Base-by-base conservation (phyloP, 2,113 vertebrate species). In the Crotophaga sulcirostris region DNA sequence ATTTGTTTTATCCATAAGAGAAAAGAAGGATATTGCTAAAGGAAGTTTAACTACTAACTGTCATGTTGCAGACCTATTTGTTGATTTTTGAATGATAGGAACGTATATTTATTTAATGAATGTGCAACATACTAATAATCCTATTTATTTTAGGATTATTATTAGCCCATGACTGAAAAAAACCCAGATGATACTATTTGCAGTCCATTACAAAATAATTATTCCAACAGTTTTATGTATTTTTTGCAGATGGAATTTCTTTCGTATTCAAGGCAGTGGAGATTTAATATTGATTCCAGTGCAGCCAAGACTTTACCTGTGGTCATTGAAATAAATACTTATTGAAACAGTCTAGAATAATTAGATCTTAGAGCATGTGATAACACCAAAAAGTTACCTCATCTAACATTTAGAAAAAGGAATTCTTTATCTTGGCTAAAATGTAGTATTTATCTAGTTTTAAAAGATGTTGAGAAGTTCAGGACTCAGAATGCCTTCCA, bases 391-490 rank as follows among this genome's bases (percentile, higher is more conserved):
- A 74, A 44, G 36, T 96, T 86, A 94, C 69, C 42, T 96, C 82
- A 94, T 91, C 89, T 90, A 89, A 56, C 45, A 90, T 83, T 87
- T 60, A 66, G 45, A 18, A 74, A 76, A 82, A 93, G 67, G 89
- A 95, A 95, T 90, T 73, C 59, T 94, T 95, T 93, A 59, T 94
- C 79, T 94, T 96, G 95, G 93, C 90, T 81, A 86, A 86, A 92
- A 69, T 31, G 4, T 64, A 59, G 26, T 87, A 83, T 91, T 87
- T 96, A 69, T 91, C 60, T 92, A 75, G 36, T 87, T 91, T 80
- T 82, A 87, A 90, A 93, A 81, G 60, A 52, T 76, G 79, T 1
- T 79, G 56, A 91, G 63, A 76, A 74, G 33, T 74, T 96, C 87
- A 77, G 70, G 55, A 93, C 29, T 28, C 93, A 86, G 68, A 81